phyloP scores from a whole-genome alignment of 2,797 vertebrate genomes.

The Leptoclinus maculatus region DNA sequence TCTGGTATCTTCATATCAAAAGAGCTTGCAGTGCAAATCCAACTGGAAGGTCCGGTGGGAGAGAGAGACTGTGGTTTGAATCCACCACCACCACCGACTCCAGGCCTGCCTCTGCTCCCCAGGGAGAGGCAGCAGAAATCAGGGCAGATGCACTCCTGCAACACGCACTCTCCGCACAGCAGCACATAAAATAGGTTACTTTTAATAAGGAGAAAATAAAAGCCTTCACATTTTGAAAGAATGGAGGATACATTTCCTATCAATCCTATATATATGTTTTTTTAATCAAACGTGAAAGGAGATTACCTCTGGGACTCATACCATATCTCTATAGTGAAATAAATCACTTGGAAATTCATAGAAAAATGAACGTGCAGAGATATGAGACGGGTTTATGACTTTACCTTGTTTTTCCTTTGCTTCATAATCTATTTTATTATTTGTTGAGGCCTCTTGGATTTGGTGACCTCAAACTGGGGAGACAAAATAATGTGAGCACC shows the following conservation, averaged over 20 bases:
- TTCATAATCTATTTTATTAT: not conserved
- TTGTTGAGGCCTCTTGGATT: not conserved
- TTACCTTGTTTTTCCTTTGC: not conserved
- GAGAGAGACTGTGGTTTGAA: slow-evolving; percentile 22
- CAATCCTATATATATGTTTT: not conserved
- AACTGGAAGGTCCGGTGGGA: slow-evolving; percentile 19
- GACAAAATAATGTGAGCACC: not conserved
- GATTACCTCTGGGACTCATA: not conserved
- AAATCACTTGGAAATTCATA: not conserved
- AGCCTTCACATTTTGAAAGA: not conserved
- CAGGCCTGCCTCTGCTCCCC: slow-evolving; percentile 13
- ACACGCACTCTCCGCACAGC: not conserved
- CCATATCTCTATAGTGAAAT: not conserved
- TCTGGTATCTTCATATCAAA: slow-evolving; percentile 26
- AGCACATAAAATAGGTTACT: slow-evolving; percentile 12
- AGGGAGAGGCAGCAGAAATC: slow-evolving; percentile 46
- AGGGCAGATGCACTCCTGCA: slow-evolving; percentile 57
- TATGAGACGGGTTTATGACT: not conserved
- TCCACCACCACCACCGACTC: slow-evolving; percentile 32
- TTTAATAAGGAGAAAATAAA: slow-evolving; percentile 15
- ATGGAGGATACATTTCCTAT: not conserved
- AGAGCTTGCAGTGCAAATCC: slow-evolving; percentile 20
- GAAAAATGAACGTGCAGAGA: not conserved
- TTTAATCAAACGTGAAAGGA: slow-evolving; percentile 22
- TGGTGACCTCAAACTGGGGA: no score